Percentiles rank a stretch among this genome's conserved stretches.
Evolutionary conservation across 35 echinoderm and acorn worm genomes (phyloP).

Genomic region (Holothuria glaberrima): DNA sequence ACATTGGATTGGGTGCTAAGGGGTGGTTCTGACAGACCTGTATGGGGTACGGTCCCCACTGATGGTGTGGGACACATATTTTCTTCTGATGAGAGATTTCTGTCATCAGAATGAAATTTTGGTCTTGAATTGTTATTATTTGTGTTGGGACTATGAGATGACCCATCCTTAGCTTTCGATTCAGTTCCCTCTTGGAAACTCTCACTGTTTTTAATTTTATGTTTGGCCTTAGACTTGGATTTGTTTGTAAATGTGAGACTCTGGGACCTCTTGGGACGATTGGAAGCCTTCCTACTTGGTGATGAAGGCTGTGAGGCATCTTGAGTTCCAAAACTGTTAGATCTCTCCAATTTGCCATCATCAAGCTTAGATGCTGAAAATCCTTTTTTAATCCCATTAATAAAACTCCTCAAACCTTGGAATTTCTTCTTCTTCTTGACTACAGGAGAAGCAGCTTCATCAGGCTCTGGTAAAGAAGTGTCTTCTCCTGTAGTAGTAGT

Average conservation of each 20-base stretch:
- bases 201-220: conserved; percentile 11
- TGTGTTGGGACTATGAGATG: neutral
- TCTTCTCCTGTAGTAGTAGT: no score
- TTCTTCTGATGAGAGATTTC: neutral
- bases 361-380: conserved; percentile 37
- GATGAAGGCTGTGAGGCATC: neutral
- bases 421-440: conserved; percentile 47
- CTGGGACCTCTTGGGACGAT: conserved; percentile 53
- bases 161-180: neutral
- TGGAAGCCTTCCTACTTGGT: neutral
- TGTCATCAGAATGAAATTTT: neutral
- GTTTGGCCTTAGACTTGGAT: conserved; percentile 31
- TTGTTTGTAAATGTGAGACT: conserved; percentile 39
- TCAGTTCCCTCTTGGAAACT: conserved; percentile 12
- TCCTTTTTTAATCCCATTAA: conserved; percentile 19
- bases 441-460: neutral
- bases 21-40: no score
- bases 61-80: no score
- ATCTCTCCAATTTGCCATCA: conserved; percentile 35
- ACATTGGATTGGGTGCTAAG: no score
- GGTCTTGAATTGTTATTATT: conserved; percentile 53
- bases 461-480: no score
- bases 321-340: conserved; percentile 23
- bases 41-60: no score
- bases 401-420: neutral